Conservation (phyloP, 2,888 invertebrate genomes). For the Elaeidobius kamerunicus region DNA sequence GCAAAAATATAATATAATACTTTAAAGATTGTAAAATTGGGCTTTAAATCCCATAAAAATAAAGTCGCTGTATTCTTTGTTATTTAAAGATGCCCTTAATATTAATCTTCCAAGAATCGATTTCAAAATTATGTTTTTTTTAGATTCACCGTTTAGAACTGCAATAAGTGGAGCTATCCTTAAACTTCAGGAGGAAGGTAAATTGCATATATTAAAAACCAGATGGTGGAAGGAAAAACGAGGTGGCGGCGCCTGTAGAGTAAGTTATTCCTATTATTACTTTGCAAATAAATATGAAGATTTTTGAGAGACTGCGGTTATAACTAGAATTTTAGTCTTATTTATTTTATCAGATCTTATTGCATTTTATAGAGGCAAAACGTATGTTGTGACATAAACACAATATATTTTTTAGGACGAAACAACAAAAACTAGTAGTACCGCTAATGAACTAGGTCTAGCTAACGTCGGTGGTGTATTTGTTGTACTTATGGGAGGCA, state of each 20-base stretch:
- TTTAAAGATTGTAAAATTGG: too few species aligned
- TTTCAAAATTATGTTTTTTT: conserved; percentile 23
- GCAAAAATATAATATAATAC: too few species aligned
- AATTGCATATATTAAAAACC: conserved; percentile 87
- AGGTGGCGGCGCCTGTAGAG: conserved; percentile 83
- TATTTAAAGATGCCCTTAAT: too few species aligned
- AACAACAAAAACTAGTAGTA: conserved; percentile 78
- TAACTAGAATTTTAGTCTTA: too few species aligned
- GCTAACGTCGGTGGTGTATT: conserved; percentile 96
- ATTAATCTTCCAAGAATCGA: too few species aligned
- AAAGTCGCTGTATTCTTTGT: too few species aligned
- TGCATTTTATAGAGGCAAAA: too few species aligned
- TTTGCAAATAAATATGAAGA: too few species aligned
- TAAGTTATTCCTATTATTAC: conserved; percentile 56
- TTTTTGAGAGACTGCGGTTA: too few species aligned
- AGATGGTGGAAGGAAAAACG: conserved; percentile 97
- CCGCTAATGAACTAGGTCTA: conserved; percentile 85
- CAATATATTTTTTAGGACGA: conserved; percentile 61
- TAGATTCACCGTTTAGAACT: conserved; percentile 92
- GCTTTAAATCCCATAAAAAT: too few species aligned
- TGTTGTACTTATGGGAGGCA: conserved; percentile 91
- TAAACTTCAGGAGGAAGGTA: conserved; percentile 93
- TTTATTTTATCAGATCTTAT: too few species aligned
- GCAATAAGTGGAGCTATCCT: conserved; percentile 92
- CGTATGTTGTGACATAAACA: not conserved